Percentiles rank a stretch among this genome's conserved stretches.
These are phyloP conservation scores for Eulemur rufifrons DNA, from an alignment of 2,113 vertebrate genomes.

Conservation along the genomic window DNA sequence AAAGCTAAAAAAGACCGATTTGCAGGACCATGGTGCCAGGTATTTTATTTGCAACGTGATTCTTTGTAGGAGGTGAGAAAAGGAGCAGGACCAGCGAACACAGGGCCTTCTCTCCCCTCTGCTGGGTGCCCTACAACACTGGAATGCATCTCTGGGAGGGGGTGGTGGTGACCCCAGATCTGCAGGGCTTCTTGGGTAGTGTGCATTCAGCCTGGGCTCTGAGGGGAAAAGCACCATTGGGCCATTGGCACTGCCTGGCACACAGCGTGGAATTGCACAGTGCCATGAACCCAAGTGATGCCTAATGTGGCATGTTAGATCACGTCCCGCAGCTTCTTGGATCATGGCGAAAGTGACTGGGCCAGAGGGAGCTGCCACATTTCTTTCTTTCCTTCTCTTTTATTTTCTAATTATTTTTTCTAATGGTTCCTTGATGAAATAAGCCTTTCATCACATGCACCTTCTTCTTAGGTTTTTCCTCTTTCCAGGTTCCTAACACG, in stretches of 20 bases:
- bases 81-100: not conserved
- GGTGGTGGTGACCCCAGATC: rapidly evolving
- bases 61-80: not conserved
- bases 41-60: not conserved
- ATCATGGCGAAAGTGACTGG: not conserved
- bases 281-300: not conserved
- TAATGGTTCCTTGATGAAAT: not conserved
- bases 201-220: not conserved
- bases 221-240: not conserved
- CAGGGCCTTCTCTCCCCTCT: no score
- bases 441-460: not conserved
- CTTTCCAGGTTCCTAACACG: not conserved
- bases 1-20: not conserved
- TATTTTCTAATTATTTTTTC: conserved; percentile 39
- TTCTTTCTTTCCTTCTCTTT: conserved; percentile 17
- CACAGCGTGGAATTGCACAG: not conserved
- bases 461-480: not conserved
- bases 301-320: not conserved
- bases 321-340: not conserved
- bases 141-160: not conserved
- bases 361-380: not conserved
- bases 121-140: rapidly evolving
- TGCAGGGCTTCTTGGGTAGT: not conserved
- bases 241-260: rapidly evolving
- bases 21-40: not conserved